Conservation (phyloP, 1,140 invertebrate genomes). For the Heliconius melpomene region DNA sequence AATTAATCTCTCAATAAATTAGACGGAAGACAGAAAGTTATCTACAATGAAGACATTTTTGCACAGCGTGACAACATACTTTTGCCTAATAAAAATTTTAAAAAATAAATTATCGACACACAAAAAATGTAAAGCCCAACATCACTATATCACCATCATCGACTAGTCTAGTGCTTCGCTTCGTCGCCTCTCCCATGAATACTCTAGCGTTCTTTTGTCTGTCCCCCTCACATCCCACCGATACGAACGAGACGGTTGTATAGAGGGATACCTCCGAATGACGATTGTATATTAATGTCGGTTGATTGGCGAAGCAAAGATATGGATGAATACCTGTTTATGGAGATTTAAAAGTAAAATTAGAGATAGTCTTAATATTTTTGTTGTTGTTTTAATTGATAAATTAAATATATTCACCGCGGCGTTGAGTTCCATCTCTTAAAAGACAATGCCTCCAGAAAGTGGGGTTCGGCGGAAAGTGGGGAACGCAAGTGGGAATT, state of each 20-base stretch:
- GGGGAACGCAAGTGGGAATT: too few species aligned
- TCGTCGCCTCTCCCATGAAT: conserved; percentile 72
- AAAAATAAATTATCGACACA: not conserved
- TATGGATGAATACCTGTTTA: conserved; percentile 31
- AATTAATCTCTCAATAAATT: too few species aligned
- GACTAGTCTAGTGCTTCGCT: conserved; percentile 70
- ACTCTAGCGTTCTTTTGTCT: conserved; percentile 68
- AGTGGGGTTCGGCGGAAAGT: too few species aligned
- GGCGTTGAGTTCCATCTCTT: too few species aligned
- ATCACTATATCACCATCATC: conserved; percentile 67
- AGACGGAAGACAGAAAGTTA: too few species aligned
- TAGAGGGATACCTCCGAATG: conserved; percentile 46
- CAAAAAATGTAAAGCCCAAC: not conserved
- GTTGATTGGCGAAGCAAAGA: conserved; percentile 45
- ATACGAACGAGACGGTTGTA: conserved; percentile 47
- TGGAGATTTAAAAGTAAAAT: conserved; percentile 16
- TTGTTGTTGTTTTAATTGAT: not conserved
- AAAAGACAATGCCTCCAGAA: too few species aligned
- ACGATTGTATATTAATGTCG: conserved; percentile 53
- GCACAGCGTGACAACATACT: too few species aligned
- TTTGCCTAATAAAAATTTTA: too few species aligned
- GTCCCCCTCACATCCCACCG: conserved; percentile 52
- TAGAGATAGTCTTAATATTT: not conserved
- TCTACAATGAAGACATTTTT: too few species aligned
- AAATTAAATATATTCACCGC: too few species aligned